Conservation (phyloP, 1,140 invertebrate genomes). For the Drosophila virilis region DNA sequence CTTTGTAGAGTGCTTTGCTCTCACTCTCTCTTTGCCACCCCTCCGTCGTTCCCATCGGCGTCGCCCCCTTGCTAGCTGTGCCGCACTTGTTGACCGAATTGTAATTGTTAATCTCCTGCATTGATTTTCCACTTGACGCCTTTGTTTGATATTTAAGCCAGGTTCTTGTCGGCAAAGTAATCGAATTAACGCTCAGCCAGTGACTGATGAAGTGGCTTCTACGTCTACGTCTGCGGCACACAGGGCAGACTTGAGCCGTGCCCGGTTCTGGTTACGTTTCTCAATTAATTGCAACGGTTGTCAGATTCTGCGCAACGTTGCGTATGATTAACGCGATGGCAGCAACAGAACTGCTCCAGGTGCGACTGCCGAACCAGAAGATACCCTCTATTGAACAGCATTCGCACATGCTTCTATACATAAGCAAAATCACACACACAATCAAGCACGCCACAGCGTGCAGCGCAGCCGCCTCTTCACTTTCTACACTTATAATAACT, state of each 20-base stretch:
- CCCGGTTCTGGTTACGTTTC: neutral
- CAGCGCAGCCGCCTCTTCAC: too few relatives aligned
- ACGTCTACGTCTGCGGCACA: neutral
- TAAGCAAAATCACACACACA: too few relatives aligned
- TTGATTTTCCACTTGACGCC: constrained; percentile 60
- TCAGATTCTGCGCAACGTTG: constrained; percentile 48
- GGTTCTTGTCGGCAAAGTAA: constrained; percentile 32
- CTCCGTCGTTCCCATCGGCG: neutral
- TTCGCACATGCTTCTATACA: too few relatives aligned
- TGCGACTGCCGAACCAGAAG: too few relatives aligned
- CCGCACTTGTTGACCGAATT: constrained; percentile 63
- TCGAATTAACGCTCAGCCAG: constrained; percentile 60
- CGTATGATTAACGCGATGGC: constrained; percentile 63
- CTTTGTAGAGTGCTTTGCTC: neutral
- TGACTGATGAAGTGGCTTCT: constrained; percentile 41
- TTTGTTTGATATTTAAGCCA: constrained; percentile 37
- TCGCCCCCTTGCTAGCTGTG: neutral
- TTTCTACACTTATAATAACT: too few relatives aligned
- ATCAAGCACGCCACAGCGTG: too few relatives aligned
- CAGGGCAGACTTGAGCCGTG: neutral
- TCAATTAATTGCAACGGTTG: constrained; percentile 53
- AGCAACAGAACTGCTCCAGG: neutral
- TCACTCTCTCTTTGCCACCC: neutral
- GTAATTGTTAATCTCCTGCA: constrained; percentile 76
- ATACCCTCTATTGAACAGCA: too few relatives aligned